These are phyloP conservation scores for Trichonephila inaurata DNA, from an alignment of 1,140 invertebrate species.

Conservation along the genomic window DNA sequence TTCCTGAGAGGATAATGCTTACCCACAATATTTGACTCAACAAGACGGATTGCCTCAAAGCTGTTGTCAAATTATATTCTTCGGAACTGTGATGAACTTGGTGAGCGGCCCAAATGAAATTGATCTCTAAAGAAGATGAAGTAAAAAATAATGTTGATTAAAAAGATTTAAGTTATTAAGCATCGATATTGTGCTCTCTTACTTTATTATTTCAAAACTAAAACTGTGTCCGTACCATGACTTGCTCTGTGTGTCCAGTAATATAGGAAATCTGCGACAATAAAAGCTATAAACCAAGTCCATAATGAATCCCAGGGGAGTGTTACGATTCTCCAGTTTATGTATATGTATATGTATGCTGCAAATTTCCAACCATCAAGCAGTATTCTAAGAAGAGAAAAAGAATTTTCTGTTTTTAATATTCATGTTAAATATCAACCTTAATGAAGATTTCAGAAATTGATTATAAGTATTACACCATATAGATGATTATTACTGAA, in stretches of 20 bases:
- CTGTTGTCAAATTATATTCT: slow-evolving; percentile 91
- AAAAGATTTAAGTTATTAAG: not conserved
- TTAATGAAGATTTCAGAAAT: too few relatives aligned
- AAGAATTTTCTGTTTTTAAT: too few relatives aligned
- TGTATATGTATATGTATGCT: slow-evolving; percentile 88
- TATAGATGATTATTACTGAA: too few relatives aligned
- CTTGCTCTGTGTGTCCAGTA: slow-evolving; percentile 95
- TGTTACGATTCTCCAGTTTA: slow-evolving; percentile 86
- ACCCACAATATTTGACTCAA: slow-evolving; percentile 92
- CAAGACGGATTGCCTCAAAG: slow-evolving; percentile 90
- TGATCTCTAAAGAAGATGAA: slow-evolving; percentile 82
- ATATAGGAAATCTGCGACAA: slow-evolving; percentile 92
- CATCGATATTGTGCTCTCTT: too few relatives aligned
- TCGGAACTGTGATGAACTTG: slow-evolving; percentile 98
- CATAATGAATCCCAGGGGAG: slow-evolving; percentile 88
- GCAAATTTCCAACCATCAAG: slow-evolving; percentile 6
- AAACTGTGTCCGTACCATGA: slow-evolving; percentile 85
- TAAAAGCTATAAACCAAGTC: slow-evolving; percentile 89
- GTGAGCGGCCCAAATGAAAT: slow-evolving; percentile 96
- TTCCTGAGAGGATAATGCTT: slow-evolving; percentile 81
- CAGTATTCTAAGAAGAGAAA: not conserved
- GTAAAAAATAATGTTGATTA: not conserved
- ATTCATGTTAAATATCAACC: too few relatives aligned
- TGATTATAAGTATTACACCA: too few relatives aligned
- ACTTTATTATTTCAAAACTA: too few relatives aligned